Evolutionary conservation across 1,140 invertebrate species (phyloP).

Genomic region (Penaeus indicus): DNA sequence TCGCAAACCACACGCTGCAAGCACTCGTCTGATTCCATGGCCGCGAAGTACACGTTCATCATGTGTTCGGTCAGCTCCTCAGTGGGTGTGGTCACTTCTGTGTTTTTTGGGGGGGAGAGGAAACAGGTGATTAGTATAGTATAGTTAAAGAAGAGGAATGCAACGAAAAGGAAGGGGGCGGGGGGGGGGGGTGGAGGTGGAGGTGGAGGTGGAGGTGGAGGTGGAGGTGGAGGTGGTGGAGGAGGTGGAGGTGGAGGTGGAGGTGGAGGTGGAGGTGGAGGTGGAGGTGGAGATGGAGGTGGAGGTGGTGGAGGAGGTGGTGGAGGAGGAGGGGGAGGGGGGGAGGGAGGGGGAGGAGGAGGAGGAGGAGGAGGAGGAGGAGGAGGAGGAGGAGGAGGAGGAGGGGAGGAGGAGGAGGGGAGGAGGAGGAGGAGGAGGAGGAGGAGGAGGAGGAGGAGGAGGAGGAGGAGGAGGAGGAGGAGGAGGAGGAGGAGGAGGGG

Average conservation of each 20-base stretch:
- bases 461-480: too few species aligned
- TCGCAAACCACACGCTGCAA: constrained; percentile 44
- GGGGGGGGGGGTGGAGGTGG: too few species aligned
- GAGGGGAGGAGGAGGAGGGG: too few species aligned
- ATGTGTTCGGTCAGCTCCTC: constrained; percentile 38
- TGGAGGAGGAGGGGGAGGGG: neutral
- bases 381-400: neutral
- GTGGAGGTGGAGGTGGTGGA: neutral
- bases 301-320: neutral
- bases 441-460: neutral
- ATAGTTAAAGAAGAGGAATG: too few species aligned
- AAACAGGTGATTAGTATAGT: too few species aligned
- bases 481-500: neutral
- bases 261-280: neutral
- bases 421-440: too few species aligned
- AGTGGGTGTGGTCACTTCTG: neutral
- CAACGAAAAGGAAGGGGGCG: too few species aligned
- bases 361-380: neutral
- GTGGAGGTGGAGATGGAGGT: neutral
- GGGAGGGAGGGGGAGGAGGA: neutral
- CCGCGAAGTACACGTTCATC: constrained; percentile 30
- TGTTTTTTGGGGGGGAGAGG: neutral
- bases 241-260: too few species aligned
- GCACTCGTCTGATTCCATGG: constrained; percentile 42
- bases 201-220: too few species aligned